phyloP scores from a whole-genome alignment of 2,113 vertebrate species.

The Colistium nudipinnis region DNA sequence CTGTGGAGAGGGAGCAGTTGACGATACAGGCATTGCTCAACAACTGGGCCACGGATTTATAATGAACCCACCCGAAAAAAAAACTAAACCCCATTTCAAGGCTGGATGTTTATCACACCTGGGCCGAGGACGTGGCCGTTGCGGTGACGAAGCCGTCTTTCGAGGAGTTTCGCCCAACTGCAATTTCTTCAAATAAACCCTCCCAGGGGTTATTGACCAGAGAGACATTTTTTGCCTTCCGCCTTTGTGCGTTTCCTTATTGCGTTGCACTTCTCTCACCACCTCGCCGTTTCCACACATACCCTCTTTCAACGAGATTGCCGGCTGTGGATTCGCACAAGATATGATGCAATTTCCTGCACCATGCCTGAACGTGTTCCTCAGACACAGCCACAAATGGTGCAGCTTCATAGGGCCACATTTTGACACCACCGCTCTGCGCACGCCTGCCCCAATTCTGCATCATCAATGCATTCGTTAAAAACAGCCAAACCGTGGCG shows the following conservation, averaged over 20 bases:
- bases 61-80: conserved; percentile 25
- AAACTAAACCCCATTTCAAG: conserved; percentile 40
- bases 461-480: background rate
- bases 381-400: conserved; percentile 4
- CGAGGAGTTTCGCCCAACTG: conserved; percentile 39
- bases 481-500: background rate
- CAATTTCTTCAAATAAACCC: conserved; percentile 46
- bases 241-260: conserved; percentile 37
- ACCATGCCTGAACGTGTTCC: conserved; percentile 12
- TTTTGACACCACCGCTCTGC: background rate
- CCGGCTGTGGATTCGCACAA: conserved; percentile 30
- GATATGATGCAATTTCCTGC: conserved; percentile 48
- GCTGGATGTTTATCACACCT: conserved; percentile 13
- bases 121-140: conserved; percentile 17
- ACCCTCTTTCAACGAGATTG: conserved; percentile 30
- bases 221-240: conserved; percentile 40
- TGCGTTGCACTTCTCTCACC: conserved; percentile 39
- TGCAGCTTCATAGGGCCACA: conserved; percentile 9
- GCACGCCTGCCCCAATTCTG: background rate
- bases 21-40: conserved; percentile 24
- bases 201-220: conserved; percentile 31
- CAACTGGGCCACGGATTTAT: conserved; percentile 21
- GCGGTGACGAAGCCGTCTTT: conserved; percentile 25
- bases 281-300: conserved; percentile 18
- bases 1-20: conserved; percentile 15